phyloP scores from a whole-genome alignment of 2,113 vertebrate genomes.

The Isichthys henryi region DNA sequence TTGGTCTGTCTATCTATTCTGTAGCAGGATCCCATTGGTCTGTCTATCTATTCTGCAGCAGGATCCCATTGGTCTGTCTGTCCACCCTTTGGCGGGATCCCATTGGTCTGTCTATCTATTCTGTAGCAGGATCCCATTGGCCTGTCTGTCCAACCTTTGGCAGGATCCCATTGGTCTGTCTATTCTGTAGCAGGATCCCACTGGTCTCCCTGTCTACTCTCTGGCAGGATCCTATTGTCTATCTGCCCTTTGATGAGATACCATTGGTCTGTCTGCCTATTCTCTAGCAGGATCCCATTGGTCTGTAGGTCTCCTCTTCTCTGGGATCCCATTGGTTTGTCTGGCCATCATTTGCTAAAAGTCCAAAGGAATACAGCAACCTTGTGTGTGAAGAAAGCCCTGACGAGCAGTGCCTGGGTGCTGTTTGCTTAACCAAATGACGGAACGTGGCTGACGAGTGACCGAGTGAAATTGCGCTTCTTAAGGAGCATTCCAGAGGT shows the following conservation, averaged over 20 bases:
- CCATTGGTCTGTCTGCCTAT: background rate
- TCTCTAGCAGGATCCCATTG: background rate
- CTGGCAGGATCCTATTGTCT: background rate
- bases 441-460: background rate
- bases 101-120: background rate
- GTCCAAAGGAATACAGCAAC: background rate
- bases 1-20: background rate
- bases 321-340: background rate
- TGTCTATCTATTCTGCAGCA: rapidly evolving
- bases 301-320: background rate
- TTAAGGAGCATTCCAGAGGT: background rate
- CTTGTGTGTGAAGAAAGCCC: background rate
- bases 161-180: no score
- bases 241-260: background rate
- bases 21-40: background rate
- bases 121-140: background rate
- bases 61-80: background rate
- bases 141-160: no score
- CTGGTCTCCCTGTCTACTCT: background rate
- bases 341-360: background rate
- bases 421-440: background rate
- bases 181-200: background rate
- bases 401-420: background rate
- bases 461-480: background rate
- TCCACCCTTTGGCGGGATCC: no score